A percentile compares a stretch with the other conserved stretches of the same genome.
These are phyloP conservation scores for Entomyzon cyanotis DNA, from an alignment of 2,113 vertebrate species.

Conservation along the genomic window DNA sequence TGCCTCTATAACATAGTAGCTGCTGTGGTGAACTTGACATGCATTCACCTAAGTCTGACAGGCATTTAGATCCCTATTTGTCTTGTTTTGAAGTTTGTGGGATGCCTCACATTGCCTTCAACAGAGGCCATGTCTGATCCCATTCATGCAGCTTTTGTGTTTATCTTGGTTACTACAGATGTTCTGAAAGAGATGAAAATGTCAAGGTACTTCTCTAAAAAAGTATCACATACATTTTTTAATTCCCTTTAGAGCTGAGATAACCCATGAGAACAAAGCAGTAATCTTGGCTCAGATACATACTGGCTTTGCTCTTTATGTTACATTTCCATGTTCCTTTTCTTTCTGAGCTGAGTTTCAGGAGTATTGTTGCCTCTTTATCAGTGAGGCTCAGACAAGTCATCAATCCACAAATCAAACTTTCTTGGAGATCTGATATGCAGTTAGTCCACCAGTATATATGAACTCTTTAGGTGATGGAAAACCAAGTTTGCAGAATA, in stretches of 20 bases:
- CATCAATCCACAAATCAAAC: background rate
- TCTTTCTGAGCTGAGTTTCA: background rate
- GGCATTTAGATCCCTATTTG: background rate
- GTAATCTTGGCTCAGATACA: background rate
- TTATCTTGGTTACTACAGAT: background rate
- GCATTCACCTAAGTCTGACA: background rate
- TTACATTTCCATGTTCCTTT: background rate
- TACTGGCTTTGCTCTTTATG: background rate
- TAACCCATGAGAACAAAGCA: background rate
- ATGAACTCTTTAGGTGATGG: background rate
- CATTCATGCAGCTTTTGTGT: background rate
- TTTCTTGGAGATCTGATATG: background rate
- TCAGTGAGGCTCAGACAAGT: background rate
- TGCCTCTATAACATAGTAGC: background rate
- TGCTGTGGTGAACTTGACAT: background rate
- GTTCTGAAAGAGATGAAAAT: background rate
- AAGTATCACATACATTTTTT: background rate
- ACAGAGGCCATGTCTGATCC: rapidly evolving
- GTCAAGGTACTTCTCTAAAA: background rate
- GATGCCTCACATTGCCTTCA: background rate
- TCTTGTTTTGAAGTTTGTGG: background rate
- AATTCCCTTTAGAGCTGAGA: background rate
- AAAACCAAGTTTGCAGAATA: background rate
- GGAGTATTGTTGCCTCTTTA: background rate
- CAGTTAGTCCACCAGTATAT: background rate